Base-by-base conservation (phyloP, 2,888 invertebrate species). In the Phorcus lineatus region DNA sequence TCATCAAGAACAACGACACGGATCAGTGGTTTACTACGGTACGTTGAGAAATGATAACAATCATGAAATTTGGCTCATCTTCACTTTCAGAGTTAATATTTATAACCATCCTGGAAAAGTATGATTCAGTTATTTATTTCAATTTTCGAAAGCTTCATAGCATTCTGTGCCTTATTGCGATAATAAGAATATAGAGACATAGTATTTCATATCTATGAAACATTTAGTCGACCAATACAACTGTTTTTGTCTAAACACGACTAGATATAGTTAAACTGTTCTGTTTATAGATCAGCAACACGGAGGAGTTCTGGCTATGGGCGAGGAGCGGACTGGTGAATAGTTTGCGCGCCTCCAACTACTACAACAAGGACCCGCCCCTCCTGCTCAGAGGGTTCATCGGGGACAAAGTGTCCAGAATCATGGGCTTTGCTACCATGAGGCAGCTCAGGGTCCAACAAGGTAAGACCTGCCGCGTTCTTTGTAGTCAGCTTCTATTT, bases 341-440 rank as follows among this genome's bases (percentile, higher is more conserved):
- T 11, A 92, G 92, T 52, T 85, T 94, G 2, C 89, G 94, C 55
- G 92, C 92, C 0, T 87, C 85, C 3, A 89, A 90, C 31, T 94
- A 94, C 93, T 94, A 94, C 89, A 94, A 94, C 87, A 92, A 92
- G 24, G 91, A 92, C 70, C 93, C 93, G 24, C 94, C 94, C 0
- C 91, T 93, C 82, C 92, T 93, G 54, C 91, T 94, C 82, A 88
- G 94, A 85, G 94, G 93, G 3, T 94, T 93, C 85, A 88, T 94
- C 70, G 91, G 93, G 80, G 94, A 94, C 88, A 93, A 94, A 79
- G 93, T 92, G 9, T 94, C 94, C 28, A 90, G 94, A 66, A 92
- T 94, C 54, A 94, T 94, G 93, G 94, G 94, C 19, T 94, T 94
- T 83, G 94, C 94, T 52, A 93, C 93, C 16, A 91, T 94, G 81